phyloP scores from a whole-genome alignment of 2,113 vertebrate species.

The Siphamia tubifer region DNA sequence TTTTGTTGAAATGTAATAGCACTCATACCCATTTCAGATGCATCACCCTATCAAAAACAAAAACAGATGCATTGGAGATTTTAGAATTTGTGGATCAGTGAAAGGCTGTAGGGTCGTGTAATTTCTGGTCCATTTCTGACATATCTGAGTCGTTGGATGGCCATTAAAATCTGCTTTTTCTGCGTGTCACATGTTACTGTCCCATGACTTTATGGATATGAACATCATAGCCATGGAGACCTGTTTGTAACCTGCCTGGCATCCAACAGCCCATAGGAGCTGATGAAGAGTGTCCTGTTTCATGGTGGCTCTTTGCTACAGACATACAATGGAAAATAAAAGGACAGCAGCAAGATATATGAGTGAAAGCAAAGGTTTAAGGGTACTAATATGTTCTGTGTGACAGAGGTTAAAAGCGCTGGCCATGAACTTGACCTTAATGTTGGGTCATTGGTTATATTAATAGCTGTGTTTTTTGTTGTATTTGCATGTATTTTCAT shows the following conservation, averaged over 20 bases:
- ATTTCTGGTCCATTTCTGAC: background rate
- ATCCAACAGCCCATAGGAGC: background rate
- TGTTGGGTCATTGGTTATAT: no score
- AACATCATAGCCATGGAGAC: slow-evolving; percentile 30
- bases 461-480: no score
- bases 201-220: slow-evolving; percentile 47
- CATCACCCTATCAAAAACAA: no score
- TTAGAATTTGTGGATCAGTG: no score
- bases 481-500: no score
- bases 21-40: no score
- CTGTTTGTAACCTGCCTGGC: slow-evolving; percentile 13
- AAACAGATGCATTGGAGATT: no score
- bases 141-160: background rate
- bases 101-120: no score
- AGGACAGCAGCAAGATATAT: background rate
- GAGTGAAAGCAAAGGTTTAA: background rate
- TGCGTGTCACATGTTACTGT: slow-evolving; percentile 44
- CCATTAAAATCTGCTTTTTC: background rate
- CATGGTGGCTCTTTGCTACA: slow-evolving; percentile 6
- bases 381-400: background rate
- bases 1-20: no score
- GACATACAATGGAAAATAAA: no score
- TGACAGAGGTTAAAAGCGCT: no score
- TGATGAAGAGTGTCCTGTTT: background rate
- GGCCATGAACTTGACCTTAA: no score